Conservation (phyloP, 2,113 vertebrate species). For the Apistogramma diplotaenia region DNA sequence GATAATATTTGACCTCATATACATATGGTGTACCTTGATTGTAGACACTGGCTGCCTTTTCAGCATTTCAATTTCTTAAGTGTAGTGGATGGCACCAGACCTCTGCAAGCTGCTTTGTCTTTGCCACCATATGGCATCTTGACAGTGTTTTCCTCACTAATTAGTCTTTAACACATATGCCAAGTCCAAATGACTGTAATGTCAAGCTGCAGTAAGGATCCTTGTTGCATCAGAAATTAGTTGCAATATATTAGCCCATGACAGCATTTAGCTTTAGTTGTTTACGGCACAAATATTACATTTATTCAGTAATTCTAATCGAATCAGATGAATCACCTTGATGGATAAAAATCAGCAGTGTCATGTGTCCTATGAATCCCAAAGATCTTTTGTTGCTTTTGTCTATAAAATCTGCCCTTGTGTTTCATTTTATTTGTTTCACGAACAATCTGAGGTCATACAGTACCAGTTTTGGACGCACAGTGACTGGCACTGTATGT, state of each 20-base stretch:
- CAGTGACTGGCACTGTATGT: neutral
- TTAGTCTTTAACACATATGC: constrained; percentile 83
- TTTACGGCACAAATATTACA: neutral
- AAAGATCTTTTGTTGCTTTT: constrained; percentile 14
- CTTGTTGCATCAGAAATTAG: constrained; percentile 62
- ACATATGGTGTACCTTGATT: constrained; percentile 71
- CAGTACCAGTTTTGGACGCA: too few relatives aligned
- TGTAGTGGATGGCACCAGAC: constrained; percentile 69
- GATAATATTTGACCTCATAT: constrained; percentile 75
- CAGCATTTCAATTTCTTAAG: constrained; percentile 68
- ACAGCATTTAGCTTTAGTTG: constrained; percentile 5
- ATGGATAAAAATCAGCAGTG: constrained; percentile 25
- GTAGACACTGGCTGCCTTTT: constrained; percentile 69
- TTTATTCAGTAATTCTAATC: constrained; percentile 12
- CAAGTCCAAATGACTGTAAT: constrained; percentile 77
- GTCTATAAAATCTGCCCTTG: neutral
- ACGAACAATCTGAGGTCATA: neutral
- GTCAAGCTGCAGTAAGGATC: constrained; percentile 60
- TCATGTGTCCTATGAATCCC: constrained; percentile 2
- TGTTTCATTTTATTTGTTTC: neutral
- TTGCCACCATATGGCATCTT: constrained; percentile 79
- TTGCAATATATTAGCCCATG: constrained; percentile 35
- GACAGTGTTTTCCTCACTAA: constrained; percentile 81
- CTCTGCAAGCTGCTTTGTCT: constrained; percentile 78
- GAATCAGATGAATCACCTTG: neutral